These are phyloP conservation scores for Mechanitis messenoides DNA, from an alignment of 2,888 invertebrate species.

Conservation along the genomic window DNA sequence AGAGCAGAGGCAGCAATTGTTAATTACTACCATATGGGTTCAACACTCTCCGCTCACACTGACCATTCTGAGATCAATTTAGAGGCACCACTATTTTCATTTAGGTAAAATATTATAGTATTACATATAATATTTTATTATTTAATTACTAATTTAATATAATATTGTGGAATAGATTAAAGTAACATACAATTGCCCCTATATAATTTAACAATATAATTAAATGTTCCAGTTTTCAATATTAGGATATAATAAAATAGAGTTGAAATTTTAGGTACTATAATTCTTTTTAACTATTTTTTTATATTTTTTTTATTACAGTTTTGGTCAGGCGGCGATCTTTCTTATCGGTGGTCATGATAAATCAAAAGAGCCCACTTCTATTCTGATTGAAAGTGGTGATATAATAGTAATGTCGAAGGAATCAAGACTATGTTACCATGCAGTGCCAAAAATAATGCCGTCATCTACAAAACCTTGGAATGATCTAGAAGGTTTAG, in stretches of 20 bases:
- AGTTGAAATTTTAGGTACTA: too few relatives aligned
- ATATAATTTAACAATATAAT: too few relatives aligned
- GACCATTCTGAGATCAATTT: conserved; percentile 94
- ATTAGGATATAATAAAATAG: too few relatives aligned
- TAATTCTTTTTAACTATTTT: conserved; percentile 1
- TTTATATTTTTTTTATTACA: conserved; percentile 55
- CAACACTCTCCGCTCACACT: conserved; percentile 94
- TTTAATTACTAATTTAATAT: too few relatives aligned
- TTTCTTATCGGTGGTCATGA: conserved; percentile 92
- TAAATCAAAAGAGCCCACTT: conserved; percentile 80
- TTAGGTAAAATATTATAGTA: conserved; percentile 76
- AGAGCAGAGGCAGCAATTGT: conserved; percentile 95
- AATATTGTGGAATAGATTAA: too few relatives aligned
- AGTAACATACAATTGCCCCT: too few relatives aligned
- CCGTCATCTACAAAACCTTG: conserved; percentile 67
- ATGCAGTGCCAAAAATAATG: conserved; percentile 94
- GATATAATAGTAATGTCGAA: conserved; percentile 95
- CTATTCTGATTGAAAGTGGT: conserved; percentile 89
- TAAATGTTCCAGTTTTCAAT: too few relatives aligned
- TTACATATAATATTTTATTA: too few relatives aligned
- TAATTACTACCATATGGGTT: conserved; percentile 96
- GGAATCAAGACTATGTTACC: conserved; percentile 89
- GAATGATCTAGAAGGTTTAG: conserved; percentile 43
- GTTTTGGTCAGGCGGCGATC: conserved; percentile 96
- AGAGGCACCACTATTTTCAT: conserved; percentile 92